These are phyloP conservation scores for Drosophila sordidula DNA, from an alignment of 2,888 invertebrate species.

Conservation along the genomic window DNA sequence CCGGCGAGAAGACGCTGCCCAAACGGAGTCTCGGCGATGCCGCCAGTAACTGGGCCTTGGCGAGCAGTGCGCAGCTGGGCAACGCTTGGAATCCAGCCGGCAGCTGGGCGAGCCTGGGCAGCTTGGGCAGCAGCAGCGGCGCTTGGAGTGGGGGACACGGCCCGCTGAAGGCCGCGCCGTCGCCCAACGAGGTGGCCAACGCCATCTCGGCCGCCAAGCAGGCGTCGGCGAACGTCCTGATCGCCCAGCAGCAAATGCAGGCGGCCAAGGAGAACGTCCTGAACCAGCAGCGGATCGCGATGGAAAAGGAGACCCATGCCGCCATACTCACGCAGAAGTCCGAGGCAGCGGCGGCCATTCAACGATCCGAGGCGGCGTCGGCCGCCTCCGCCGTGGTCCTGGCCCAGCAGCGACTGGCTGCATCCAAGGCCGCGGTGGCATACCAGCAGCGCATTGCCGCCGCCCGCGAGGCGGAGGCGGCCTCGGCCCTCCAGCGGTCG, in stretches of 20 bases:
- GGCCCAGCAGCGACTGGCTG: conserved; percentile 89
- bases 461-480: conserved; percentile 90
- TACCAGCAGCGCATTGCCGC: conserved; percentile 90
- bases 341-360: conserved; percentile 89
- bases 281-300: conserved; percentile 90
- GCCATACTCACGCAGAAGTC: conserved; percentile 88
- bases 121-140: conserved; percentile 26
- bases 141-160: conserved; percentile 45
- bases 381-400: conserved; percentile 89
- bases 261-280: conserved; percentile 90
- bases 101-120: conserved; percentile 37
- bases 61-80: conserved; percentile 44
- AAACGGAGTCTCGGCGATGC: conserved; percentile 76
- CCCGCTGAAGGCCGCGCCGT: conserved; percentile 78
- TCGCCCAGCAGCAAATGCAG: conserved; percentile 90
- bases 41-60: conserved; percentile 54
- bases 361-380: conserved; percentile 88
- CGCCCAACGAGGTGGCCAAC: conserved; percentile 89
- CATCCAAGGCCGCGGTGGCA: conserved; percentile 89
- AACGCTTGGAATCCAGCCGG: conserved; percentile 47
- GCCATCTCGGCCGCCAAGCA: conserved; percentile 91
- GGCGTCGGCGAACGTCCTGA: conserved; percentile 89
- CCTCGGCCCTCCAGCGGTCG: conserved; percentile 89
- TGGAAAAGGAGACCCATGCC: conserved; percentile 90
- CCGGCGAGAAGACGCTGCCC: conserved; percentile 54